phyloP scores from a whole-genome alignment of 2,888 invertebrate genomes.

The Yponomeuta malinellus region DNA sequence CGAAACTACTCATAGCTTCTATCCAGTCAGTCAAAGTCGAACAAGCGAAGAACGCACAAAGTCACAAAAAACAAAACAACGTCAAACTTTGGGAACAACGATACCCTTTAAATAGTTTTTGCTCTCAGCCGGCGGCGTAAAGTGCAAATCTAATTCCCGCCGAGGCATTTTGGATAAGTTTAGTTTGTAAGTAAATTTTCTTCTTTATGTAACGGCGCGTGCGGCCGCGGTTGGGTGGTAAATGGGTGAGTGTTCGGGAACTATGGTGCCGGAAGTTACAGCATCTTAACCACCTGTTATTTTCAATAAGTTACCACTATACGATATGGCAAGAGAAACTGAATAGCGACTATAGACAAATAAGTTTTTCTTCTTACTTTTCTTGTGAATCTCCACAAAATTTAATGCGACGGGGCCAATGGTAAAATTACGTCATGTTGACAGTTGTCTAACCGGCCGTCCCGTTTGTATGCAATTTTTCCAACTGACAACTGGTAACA shows the following conservation, averaged over 20 bases:
- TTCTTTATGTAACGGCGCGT: conserved; percentile 3
- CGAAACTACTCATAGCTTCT: too few species aligned
- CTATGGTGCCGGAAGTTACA: not conserved
- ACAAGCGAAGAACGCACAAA: too few species aligned
- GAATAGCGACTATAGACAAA: too few species aligned
- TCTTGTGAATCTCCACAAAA: too few species aligned
- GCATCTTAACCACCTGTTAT: not conserved
- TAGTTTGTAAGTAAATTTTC: conserved; percentile 13
- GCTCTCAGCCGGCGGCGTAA: conserved; percentile 7
- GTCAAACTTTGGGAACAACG: not conserved
- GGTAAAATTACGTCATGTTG: too few species aligned
- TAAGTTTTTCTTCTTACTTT: too few species aligned
- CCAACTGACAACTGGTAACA: too few species aligned
- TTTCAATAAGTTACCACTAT: not conserved
- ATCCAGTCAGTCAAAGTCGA: too few species aligned
- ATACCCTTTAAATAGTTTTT: not conserved
- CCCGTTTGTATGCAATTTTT: too few species aligned
- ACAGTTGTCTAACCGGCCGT: too few species aligned
- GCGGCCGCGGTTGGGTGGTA: conserved; percentile 6
- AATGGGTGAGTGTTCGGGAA: conserved; percentile 2
- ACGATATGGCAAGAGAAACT: too few species aligned
- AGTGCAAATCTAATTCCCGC: conserved; percentile 12
- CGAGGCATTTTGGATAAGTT: conserved; percentile 8
- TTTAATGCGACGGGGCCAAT: too few species aligned
- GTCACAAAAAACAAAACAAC: not conserved